These are phyloP conservation scores for Enteromius radiatus DNA, from an alignment of 2,797 vertebrate species.

Conservation along the genomic window DNA sequence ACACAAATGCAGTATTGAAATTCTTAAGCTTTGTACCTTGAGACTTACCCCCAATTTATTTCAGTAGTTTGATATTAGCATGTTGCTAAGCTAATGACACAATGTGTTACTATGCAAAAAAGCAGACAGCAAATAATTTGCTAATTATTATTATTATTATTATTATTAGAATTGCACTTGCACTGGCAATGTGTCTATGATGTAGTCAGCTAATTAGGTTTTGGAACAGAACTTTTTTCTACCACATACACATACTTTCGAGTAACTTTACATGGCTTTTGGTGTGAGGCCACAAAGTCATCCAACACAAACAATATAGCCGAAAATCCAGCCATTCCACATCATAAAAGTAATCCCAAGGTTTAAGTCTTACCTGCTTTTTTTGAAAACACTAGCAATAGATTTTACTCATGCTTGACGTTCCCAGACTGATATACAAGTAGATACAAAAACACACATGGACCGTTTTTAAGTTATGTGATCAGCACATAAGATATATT, in stretches of 20 bases:
- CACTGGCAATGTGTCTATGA: not conserved
- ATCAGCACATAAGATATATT: slow-evolving; percentile 23
- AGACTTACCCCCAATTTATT: not conserved
- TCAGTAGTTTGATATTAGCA: not conserved
- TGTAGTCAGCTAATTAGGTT: not conserved
- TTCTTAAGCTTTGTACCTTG: not conserved
- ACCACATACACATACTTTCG: slow-evolving; percentile 29
- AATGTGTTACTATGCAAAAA: not conserved
- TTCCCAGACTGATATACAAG: slow-evolving; percentile 41
- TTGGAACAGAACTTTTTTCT: not conserved
- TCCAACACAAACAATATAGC: slow-evolving; percentile 46
- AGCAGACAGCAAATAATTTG: not conserved
- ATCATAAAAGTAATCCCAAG: slow-evolving; percentile 29
- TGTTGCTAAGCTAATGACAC: not conserved
- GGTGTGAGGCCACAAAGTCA: slow-evolving; percentile 22
- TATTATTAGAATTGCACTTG: not conserved
- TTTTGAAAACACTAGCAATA: slow-evolving; percentile 30
- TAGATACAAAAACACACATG: slow-evolving; percentile 35
- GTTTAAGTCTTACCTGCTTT: slow-evolving; percentile 42
- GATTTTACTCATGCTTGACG: slow-evolving; percentile 40
- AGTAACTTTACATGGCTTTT: slow-evolving; percentile 34
- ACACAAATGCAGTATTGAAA: slow-evolving; percentile 10
- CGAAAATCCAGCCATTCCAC: slow-evolving; percentile 38
- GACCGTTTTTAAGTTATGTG: slow-evolving; percentile 35
- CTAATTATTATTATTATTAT: not conserved